phyloP scores from a whole-genome alignment of 2,888 invertebrate species.

The Tiphia femorata region DNA sequence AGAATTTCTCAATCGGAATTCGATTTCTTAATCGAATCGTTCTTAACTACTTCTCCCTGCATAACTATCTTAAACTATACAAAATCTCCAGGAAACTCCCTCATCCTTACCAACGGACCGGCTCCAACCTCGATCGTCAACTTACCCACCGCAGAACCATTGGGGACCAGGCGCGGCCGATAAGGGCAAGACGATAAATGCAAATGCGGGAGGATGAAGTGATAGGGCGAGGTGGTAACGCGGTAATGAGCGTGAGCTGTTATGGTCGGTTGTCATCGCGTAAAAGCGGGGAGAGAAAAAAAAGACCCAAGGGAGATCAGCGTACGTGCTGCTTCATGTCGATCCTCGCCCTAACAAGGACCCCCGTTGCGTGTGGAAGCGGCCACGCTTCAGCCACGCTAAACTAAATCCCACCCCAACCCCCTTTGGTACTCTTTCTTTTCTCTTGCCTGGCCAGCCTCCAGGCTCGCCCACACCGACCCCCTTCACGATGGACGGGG shows the following conservation, averaged over 20 bases:
- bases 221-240: conserved; percentile 34
- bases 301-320: conserved; percentile 41
- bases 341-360: conserved; percentile 52
- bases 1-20: too few relatives aligned
- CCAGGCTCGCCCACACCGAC: conserved; percentile 3
- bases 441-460: conserved; percentile 8
- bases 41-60: too few relatives aligned
- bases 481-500: conserved; percentile 8
- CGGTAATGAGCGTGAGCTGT: conserved; percentile 45
- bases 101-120: too few relatives aligned
- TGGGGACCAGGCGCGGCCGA: conserved; percentile 3
- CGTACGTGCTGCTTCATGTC: too few relatives aligned
- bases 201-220: conserved; percentile 41
- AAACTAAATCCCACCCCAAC: conserved; percentile 44
- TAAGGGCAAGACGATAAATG: conserved; percentile 43
- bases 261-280: conserved; percentile 30
- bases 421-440: conserved; percentile 5
- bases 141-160: too few relatives aligned
- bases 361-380: conserved; percentile 47
- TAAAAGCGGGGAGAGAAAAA: conserved; percentile 25
- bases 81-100: too few relatives aligned
- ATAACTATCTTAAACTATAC: too few relatives aligned
- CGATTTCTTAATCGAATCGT: too few relatives aligned
- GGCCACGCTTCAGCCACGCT: conserved; percentile 51
- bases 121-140: too few relatives aligned